Evolutionary conservation across 1,140 invertebrate species (phyloP).

Genomic region (Bombus breviceps): DNA sequence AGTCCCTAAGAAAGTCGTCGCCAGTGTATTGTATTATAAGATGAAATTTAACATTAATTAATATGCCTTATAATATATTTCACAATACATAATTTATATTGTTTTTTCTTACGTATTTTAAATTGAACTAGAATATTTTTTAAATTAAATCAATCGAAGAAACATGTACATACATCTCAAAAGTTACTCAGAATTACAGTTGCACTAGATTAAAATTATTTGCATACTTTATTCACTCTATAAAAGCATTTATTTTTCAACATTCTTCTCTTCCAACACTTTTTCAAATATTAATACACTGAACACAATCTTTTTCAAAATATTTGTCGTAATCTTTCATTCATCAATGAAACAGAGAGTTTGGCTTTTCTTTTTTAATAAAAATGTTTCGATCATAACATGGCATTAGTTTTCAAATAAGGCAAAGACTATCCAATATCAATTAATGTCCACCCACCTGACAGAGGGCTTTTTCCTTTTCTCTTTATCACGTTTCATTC

Average conservation of each 20-base stretch:
- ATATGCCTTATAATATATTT: no score
- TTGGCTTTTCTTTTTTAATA: background rate
- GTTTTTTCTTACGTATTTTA: no score
- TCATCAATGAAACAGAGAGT: background rate
- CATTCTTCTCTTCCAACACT: background rate
- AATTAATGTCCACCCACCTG: constrained; percentile 35
- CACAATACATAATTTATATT: no score
- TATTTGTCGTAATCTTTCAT: background rate
- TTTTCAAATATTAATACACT: background rate
- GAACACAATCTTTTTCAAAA: background rate
- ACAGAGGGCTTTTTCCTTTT: constrained; percentile 20
- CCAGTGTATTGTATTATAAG: background rate
- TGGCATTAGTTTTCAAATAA: constrained; percentile 16
- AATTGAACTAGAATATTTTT: background rate
- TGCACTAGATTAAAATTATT: background rate
- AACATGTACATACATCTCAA: background rate
- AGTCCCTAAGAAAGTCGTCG: no score
- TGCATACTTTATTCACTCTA: background rate
- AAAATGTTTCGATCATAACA: background rate
- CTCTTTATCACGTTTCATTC: constrained; percentile 24
- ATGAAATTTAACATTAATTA: background rate
- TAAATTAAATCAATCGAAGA: background rate
- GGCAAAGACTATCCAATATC: constrained; percentile 24
- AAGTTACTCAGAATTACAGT: background rate
- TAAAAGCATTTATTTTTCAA: background rate